These are phyloP conservation scores for Pteronura brasiliensis DNA, from an alignment of 2,113 vertebrate genomes.

Conservation along the genomic window DNA sequence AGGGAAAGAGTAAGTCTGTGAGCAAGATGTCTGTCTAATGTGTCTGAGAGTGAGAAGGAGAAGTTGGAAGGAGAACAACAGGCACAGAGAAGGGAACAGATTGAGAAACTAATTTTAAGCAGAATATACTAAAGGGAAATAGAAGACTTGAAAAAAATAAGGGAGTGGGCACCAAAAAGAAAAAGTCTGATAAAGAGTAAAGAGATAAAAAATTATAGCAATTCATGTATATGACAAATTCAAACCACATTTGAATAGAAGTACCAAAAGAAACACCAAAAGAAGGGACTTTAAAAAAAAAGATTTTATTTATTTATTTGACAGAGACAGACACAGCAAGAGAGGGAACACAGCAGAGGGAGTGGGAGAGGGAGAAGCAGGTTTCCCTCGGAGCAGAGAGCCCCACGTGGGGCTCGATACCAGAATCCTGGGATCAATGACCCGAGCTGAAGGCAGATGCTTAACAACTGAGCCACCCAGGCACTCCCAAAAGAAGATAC, in stretches of 20 bases:
- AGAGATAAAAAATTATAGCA: neutral
- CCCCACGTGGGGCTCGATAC: no score
- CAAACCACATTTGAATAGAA: neutral
- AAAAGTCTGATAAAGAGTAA: neutral
- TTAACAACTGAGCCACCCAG: no score
- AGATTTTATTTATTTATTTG: no score
- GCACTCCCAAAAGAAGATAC: no score
- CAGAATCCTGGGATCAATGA: no score
- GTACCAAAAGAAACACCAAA: neutral
- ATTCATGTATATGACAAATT: neutral
- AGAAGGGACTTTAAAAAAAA: neutral
- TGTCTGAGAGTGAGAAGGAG: neutral
- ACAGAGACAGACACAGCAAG: no score
- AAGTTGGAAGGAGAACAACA: neutral
- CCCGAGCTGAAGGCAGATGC: no score
- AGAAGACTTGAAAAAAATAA: neutral
- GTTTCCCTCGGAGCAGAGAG: no score
- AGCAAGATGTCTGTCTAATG: neutral
- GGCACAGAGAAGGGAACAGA: slow-evolving; percentile 21
- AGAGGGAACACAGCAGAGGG: no score
- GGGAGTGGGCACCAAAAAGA: neutral
- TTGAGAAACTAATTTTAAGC: slow-evolving; percentile 20
- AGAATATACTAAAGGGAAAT: slow-evolving; percentile 14
- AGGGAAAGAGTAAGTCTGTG: neutral
- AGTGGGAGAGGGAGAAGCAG: no score